Percentiles rank a stretch among this genome's conserved stretches.
Conservation (phyloP, 2,888 invertebrate genomes). For the Chrysotoxum bicinctum region DNA sequence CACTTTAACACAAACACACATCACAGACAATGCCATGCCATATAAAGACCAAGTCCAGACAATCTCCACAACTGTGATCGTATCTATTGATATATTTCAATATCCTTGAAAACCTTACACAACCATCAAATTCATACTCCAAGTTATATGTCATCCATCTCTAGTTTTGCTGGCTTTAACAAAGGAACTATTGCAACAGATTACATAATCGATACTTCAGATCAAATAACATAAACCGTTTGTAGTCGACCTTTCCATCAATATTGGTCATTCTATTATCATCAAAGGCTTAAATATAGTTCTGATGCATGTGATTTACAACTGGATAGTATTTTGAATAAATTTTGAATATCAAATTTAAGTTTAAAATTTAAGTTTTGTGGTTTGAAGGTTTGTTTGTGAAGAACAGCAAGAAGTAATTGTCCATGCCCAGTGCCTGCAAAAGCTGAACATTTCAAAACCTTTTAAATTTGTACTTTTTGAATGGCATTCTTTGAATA, state of each 20-base stretch:
- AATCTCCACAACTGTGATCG: conserved; percentile 21
- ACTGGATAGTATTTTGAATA: background rate
- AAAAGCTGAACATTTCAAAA: too few species aligned
- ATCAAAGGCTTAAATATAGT: background rate
- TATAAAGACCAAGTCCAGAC: background rate
- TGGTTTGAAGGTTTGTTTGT: too few species aligned
- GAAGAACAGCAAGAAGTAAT: too few species aligned
- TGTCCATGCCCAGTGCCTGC: too few species aligned
- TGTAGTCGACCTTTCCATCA: background rate
- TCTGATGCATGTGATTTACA: background rate
- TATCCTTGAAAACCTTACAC: conserved; percentile 4
- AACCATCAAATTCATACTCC: conserved; percentile 14
- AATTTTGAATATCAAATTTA: background rate
- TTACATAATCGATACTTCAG: conserved; percentile 22
- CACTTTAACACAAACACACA: background rate
- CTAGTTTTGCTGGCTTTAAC: background rate
- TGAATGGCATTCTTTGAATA: too few species aligned
- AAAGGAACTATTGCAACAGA: conserved; percentile 22
- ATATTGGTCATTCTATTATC: background rate
- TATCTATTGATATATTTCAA: conserved; percentile 7
- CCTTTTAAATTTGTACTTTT: too few species aligned
- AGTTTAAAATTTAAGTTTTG: background rate
- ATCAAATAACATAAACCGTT: background rate
- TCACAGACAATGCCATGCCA: background rate
- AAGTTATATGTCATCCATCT: background rate